Evolutionary conservation across 92 coral and sea anemone species (phyloP).

Genomic region (Phenganax subtilis): DNA sequence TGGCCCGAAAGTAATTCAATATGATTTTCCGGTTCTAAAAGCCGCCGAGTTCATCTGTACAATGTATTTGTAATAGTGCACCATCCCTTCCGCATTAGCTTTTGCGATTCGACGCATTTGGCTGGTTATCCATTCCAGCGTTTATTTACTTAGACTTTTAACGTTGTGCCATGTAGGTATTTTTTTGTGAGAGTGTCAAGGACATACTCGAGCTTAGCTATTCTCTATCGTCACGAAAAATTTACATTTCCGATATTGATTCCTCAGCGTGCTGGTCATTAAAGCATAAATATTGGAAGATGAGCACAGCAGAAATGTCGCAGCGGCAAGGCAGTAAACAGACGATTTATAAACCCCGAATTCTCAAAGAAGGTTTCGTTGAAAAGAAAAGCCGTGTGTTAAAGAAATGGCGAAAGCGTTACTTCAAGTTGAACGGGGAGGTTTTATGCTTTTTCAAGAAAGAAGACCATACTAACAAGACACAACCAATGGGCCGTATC

Average conservation of each 20-base stretch:
- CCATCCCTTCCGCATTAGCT: slow-evolving; percentile 11
- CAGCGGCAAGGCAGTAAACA: not conserved
- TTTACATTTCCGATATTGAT: slow-evolving; percentile 11
- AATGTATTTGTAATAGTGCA: not conserved
- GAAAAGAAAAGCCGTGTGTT: slow-evolving; percentile 72
- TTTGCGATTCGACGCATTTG: not conserved
- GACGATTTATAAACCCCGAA: slow-evolving; percentile 39
- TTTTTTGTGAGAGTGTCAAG: not conserved
- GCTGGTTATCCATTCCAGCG: not conserved
- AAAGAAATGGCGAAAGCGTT: slow-evolving; percentile 88
- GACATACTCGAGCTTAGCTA: not conserved
- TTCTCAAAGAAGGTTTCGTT: slow-evolving; percentile 70
- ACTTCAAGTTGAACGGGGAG: slow-evolving; percentile 71
- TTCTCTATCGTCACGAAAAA: not conserved
- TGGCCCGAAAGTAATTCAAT: not conserved
- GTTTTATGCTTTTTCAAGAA: slow-evolving; percentile 84
- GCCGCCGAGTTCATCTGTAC: not conserved
- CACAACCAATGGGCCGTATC: slow-evolving; percentile 80
- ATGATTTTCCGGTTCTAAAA: not conserved
- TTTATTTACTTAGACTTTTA: not conserved
- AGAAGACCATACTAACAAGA: slow-evolving; percentile 71
- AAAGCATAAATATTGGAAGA: not conserved
- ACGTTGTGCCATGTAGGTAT: not conserved
- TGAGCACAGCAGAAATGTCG: slow-evolving; percentile 18
- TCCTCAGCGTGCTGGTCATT: not conserved